These are phyloP conservation scores for Furnarius figulus DNA, from an alignment of 2,113 vertebrate species.

Conservation along the genomic window DNA sequence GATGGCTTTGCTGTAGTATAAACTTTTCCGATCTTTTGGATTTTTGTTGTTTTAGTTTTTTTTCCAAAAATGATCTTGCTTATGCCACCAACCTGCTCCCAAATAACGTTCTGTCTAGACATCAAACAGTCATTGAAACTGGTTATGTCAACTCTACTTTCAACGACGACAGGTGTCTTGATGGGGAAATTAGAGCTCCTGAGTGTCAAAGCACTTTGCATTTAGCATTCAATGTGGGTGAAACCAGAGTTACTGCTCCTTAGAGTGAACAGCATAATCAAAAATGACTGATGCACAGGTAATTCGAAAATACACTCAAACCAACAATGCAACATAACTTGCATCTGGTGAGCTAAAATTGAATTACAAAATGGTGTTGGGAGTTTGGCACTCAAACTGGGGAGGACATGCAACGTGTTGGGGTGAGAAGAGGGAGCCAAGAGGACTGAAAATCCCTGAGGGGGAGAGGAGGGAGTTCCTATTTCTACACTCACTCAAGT, in stretches of 20 bases:
- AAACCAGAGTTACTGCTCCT: not conserved
- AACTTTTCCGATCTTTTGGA: not conserved
- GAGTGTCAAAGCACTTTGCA: not conserved
- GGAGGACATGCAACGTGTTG: not conserved
- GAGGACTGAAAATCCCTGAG: not conserved
- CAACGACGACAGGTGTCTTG: not conserved
- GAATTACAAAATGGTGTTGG: not conserved
- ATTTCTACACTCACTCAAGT: not conserved
- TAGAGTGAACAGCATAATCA: not conserved
- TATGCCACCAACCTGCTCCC: not conserved
- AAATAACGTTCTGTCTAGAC: not conserved
- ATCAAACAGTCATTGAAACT: not conserved
- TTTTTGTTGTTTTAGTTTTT: not conserved
- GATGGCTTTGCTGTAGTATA: not conserved
- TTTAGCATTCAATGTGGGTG: conserved; percentile 4
- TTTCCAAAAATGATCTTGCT: not conserved
- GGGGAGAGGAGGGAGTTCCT: not conserved
- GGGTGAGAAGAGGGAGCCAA: not conserved
- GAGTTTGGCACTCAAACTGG: not conserved
- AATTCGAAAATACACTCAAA: not conserved
- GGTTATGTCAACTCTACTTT: not conserved
- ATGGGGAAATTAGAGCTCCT: conserved; percentile 7
- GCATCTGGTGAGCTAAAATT: not conserved
- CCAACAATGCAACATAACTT: not conserved
- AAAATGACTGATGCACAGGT: not conserved